Evolutionary conservation across 2,888 invertebrate genomes (phyloP).

Genomic region (Ganaspis brasiliensis): DNA sequence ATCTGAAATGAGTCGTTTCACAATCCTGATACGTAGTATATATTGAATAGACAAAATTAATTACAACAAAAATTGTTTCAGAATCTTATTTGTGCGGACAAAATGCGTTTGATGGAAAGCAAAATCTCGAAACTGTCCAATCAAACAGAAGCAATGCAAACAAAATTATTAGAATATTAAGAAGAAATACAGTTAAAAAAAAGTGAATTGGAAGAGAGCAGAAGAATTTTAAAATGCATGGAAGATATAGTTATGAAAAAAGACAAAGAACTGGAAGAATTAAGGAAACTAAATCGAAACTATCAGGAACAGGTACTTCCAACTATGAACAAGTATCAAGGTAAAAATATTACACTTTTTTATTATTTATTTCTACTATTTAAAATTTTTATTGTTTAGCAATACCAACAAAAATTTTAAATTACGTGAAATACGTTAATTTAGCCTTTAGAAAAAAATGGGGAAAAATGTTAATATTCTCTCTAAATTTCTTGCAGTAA

Average conservation of each 20-base stretch:
- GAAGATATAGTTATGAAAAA: not conserved
- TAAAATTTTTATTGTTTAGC: too few species aligned
- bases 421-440: too few species aligned
- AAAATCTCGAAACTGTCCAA: not conserved
- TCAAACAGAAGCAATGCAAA: not conserved
- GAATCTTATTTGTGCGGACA: not conserved
- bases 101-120: not conserved
- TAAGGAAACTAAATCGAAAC: not conserved
- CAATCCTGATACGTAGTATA: too few species aligned
- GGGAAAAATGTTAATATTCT: too few species aligned
- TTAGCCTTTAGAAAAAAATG: too few species aligned
- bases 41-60: conserved; percentile 9
- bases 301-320: not conserved
- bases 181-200: not conserved
- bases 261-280: conserved; percentile 8
- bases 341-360: not conserved
- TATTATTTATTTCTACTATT: too few species aligned
- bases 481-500: too few species aligned
- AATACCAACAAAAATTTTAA: too few species aligned
- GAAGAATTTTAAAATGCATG: not conserved
- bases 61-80: not conserved
- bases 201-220: not conserved
- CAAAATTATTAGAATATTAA: not conserved
- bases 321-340: not conserved
- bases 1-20: too few species aligned